Conservation (phyloP, 2,888 invertebrate genomes). For the Trachelus iudaicus region DNA sequence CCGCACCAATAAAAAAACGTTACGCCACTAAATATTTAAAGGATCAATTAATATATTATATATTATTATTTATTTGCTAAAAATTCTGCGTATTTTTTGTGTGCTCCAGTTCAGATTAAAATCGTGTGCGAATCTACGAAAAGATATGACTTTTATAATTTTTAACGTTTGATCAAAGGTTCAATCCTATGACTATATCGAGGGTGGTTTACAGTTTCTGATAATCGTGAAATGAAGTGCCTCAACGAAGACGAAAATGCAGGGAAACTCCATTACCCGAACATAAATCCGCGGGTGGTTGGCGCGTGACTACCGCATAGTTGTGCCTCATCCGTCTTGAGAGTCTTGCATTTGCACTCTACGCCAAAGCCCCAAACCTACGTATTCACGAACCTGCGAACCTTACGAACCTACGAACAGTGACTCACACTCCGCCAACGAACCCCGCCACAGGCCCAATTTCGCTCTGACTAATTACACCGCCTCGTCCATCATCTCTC, state of each 20-base stretch:
- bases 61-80: neutral
- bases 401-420: neutral
- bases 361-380: slow-evolving; percentile 18
- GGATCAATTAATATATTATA: neutral
- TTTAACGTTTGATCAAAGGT: too few species aligned
- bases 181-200: neutral
- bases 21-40: neutral
- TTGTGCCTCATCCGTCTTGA: slow-evolving; percentile 40
- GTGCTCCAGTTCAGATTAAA: neutral
- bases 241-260: slow-evolving; percentile 1
- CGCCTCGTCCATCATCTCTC: slow-evolving; percentile 19
- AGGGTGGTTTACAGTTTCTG: slow-evolving; percentile 9
- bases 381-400: slow-evolving; percentile 12
- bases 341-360: slow-evolving; percentile 35
- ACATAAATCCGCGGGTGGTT: slow-evolving; percentile 41
- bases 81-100: neutral
- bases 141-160: neutral
- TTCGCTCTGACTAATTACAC: slow-evolving; percentile 20
- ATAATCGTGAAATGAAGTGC: slow-evolving; percentile 17
- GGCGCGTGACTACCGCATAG: slow-evolving; percentile 42
- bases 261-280: slow-evolving; percentile 37
- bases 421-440: neutral
- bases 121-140: neutral
- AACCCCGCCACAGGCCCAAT: slow-evolving; percentile 2
- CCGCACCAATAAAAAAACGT: neutral